Base-by-base conservation (phyloP, 92 coral and sea anemone genomes). In the Parazoanthus atlanticus region DNA sequence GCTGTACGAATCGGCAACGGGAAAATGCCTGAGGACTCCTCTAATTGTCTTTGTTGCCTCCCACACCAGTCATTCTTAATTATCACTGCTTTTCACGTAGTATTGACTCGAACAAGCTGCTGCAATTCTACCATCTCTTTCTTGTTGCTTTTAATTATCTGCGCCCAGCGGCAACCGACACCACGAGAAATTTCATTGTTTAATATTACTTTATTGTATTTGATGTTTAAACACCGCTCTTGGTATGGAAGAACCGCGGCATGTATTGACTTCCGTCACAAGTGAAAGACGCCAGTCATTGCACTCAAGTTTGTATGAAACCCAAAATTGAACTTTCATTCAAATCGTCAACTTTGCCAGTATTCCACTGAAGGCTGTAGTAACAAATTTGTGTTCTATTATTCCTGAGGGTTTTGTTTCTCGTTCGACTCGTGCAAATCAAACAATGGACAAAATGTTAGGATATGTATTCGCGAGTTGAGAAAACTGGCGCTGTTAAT, bases 11-110 rank as follows among this genome's bases (percentile, higher is more conserved):
- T 36, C 43, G 74, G 40, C 16, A 58, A 56, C 74, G n/a, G n/a
- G 29, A 31, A 61, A 81, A 80, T 52, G 71, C 71, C 84, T 2
- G 41, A 29, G 70, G 43, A 12, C 15, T 6, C 11, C 33, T 40
- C 25, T 38, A 76, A 80, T 34, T 33, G 49, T 19, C 82, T 46
- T 78, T 78, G 61, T 30, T 13, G 72, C 8, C 23, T 23, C 56
- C 28, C 38, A 80, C 67, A 80, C 40, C 84, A 29, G 34, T 47
- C 66, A 78, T 12, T 78, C 74, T 61, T 61, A 81, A 81, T 81
- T 81, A 81, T 81, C 85, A 58, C 85, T 81, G 74, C 69, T 47
- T n/a, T 34, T 81, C 52, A 33, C 47, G 28, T 16, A 56, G 15
- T 13, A 33, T 32, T 81, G 43, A 33, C 26, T 16, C 29, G 6